A percentile compares a stretch with the other conserved stretches of the same genome.
Evolutionary conservation across 1,140 invertebrate genomes (phyloP).

Genomic region (Galleria mellonella): DNA sequence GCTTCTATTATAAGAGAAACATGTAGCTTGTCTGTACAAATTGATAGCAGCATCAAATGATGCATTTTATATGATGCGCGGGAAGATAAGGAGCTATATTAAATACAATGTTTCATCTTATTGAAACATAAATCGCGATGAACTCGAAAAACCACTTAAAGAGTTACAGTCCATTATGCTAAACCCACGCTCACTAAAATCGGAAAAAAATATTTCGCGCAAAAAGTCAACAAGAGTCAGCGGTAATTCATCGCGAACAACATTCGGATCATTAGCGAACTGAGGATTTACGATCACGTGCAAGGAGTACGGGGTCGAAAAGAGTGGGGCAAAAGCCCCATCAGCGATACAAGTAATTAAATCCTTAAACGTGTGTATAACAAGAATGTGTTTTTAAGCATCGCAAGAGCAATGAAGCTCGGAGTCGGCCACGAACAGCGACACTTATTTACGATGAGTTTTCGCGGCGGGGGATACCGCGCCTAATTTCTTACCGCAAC

Average conservation of each 20-base stretch:
- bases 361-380: slow-evolving; percentile 66
- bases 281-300: slow-evolving; percentile 59
- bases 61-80: slow-evolving; percentile 27
- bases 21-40: slow-evolving; percentile 6
- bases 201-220: slow-evolving; percentile 42
- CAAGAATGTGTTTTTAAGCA: slow-evolving; percentile 50
- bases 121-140: slow-evolving; percentile 44
- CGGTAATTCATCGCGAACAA: slow-evolving; percentile 51
- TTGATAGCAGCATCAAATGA: slow-evolving; percentile 15
- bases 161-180: slow-evolving; percentile 41
- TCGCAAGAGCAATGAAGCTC: slow-evolving; percentile 25
- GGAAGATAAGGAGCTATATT: slow-evolving; percentile 27
- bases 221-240: slow-evolving; percentile 48
- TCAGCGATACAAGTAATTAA: slow-evolving; percentile 62
- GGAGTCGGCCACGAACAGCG: slow-evolving; percentile 32
- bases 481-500: slow-evolving; percentile 67
- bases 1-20: slow-evolving; percentile 6
- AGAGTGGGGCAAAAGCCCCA: slow-evolving; percentile 26
- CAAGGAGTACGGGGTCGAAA: slow-evolving; percentile 13
- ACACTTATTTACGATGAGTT: slow-evolving; percentile 61
- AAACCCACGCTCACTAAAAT: slow-evolving; percentile 40
- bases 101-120: slow-evolving; percentile 35
- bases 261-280: slow-evolving; percentile 51
- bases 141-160: slow-evolving; percentile 50
- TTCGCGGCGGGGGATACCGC: slow-evolving; percentile 58